Conservation (phyloP, 1,140 invertebrate genomes). For the Triops cancriformis region DNA sequence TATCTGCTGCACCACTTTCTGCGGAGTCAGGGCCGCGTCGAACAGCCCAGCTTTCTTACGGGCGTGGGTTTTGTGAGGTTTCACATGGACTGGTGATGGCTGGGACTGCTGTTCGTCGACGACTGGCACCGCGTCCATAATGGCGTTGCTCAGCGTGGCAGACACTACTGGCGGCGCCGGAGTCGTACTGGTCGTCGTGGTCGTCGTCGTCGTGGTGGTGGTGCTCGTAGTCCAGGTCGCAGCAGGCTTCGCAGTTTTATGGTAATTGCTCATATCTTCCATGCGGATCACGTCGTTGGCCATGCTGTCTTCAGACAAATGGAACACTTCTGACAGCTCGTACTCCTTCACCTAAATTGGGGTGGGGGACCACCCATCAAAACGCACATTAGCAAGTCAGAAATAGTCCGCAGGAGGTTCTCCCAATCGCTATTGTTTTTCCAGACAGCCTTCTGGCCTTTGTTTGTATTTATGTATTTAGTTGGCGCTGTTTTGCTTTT, state of each 20-base stretch:
- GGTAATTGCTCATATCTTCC: slow-evolving; percentile 25
- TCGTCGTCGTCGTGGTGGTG: not conserved
- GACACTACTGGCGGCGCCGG: not conserved
- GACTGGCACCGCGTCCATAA: not conserved
- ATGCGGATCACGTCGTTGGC: slow-evolving; percentile 26
- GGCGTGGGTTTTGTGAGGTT: not conserved
- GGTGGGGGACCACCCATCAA: not conserved
- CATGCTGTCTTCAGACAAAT: slow-evolving; percentile 55
- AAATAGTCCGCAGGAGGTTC: not conserved
- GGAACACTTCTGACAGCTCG: slow-evolving; percentile 73
- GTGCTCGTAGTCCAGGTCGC: not conserved
- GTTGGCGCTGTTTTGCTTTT: too few relatives aligned
- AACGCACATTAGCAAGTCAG: not conserved
- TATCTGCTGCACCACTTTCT: not conserved
- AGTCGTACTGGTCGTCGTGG: not conserved
- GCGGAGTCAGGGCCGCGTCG: not conserved
- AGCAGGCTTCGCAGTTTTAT: slow-evolving; percentile 18
- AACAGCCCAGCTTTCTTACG: not conserved
- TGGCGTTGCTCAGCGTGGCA: not conserved
- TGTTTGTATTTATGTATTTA: too few relatives aligned
- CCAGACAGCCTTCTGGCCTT: too few relatives aligned
- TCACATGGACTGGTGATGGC: not conserved
- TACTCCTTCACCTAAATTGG: slow-evolving; percentile 67
- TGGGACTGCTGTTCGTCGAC: too few relatives aligned
- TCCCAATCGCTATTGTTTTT: not conserved